Base-by-base conservation (phyloP, 2,797 vertebrate genomes). In the Syngnathus rostellatus region DNA sequence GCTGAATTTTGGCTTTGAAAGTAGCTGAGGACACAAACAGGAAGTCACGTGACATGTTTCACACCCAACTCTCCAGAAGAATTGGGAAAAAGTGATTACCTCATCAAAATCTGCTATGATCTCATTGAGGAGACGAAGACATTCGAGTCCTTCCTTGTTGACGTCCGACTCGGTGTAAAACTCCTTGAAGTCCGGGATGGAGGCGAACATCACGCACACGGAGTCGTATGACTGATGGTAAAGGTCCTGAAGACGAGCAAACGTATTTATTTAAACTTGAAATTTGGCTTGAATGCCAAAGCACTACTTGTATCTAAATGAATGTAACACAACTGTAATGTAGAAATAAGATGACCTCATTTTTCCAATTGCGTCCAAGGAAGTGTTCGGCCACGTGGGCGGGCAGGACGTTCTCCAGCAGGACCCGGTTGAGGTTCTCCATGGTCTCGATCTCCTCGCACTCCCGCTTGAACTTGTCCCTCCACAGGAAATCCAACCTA, bases 401-500 rank as follows among this genome's bases (percentile, higher is more conserved):
- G 0, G 96, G 96, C 9, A 99, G 88, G 53, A 99, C 95, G 7
- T 99, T 99, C 84, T 98, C 95, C 89, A 99, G 88, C 73, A 99
- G 93, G 62, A 99, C 95, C 0, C 95, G 91, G 83, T 99, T 99
- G 67, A 99, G 90, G 86, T 95, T 99, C 90, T 99, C 97, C 97
- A 99, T 99, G 72, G 96, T 99, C 75, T 99, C 97, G 69, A 98
- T 99, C 91, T 99, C 96, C 89, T 99, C 97, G 31, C 95, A 95
- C 85, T 99, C 97, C 91, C 94, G 94, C 91, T 97, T 97, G 92
- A 99, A 99, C 88, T 98, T 98, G 93, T 97, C 95, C 92, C 95
- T 94, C 95, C 96, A 99, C 70, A 99, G 87, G 92, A 98, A 99
- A 92, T 99, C 97, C 92, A 99, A 94, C 94, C 96, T 94, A 86